Base-by-base conservation (phyloP, 1,140 invertebrate species). In the Elysia chlorotica region DNA sequence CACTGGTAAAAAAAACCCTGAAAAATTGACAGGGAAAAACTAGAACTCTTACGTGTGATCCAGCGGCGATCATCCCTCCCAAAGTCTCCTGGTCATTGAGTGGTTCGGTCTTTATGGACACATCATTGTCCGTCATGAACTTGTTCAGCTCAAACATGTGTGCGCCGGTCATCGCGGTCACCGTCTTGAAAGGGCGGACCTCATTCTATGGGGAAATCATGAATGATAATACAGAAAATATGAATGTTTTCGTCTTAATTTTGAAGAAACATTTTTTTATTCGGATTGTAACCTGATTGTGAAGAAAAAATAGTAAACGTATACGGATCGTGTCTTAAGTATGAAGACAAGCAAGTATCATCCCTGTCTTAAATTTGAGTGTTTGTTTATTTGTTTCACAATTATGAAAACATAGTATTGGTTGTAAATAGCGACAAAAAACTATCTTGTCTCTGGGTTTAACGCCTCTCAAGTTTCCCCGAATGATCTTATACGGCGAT, bases 81-180 rank as follows among this genome's bases (percentile, higher is more conserved):
- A 78, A 48, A 14, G 76, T 67, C 38, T 76, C 78, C n/a, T 73
- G 72, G 53, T 75, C 76, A 65, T 78, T 78, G 17, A 78, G 54
- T 0, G 77, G 75, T 41, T 78, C 75, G 35, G 77, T 62, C 56
- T 76, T 28, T 61, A 78, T 74, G 14, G 77, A 71, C 0, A 80
- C 71, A 0, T 61, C 37, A 25, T 78, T 77, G 23, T 74, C 63
- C 17, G 73, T 73, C 62, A 80, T 41, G 57, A 78, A 80, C 33
- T 71, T 23, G 69, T 80, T 78, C 48, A 80, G 53, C 14, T 80
- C 74, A 2, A 69, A 31, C 54, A 76, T 73, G n/a, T 68, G 71
- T 28, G 78, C 74, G 1, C 79, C 77, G 0, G 79, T 77, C 62
- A 78, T 74, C 14, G 65, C 77, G 0, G 77, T 78, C 28, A 80